A percentile compares a stretch with the other conserved stretches of the same genome.
These are phyloP conservation scores for Podarcis muralis DNA, from an alignment of 2,113 vertebrate species.

Conservation along the genomic window DNA sequence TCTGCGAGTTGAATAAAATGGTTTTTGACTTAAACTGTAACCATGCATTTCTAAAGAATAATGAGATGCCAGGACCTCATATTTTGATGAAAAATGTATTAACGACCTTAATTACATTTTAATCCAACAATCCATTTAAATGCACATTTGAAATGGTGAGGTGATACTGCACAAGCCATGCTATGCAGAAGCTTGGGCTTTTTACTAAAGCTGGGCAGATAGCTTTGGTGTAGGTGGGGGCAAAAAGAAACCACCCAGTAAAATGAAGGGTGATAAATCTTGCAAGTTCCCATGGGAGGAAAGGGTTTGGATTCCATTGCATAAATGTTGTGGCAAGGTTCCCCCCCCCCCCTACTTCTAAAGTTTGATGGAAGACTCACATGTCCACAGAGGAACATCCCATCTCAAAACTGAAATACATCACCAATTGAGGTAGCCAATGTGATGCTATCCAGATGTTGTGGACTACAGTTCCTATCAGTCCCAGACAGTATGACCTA, in stretches of 20 bases:
- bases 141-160: not conserved
- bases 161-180: not conserved
- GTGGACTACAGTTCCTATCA: too few relatives aligned
- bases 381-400: too few relatives aligned
- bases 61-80: not conserved
- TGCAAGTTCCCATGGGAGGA: too few relatives aligned
- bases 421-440: not conserved
- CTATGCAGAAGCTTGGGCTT: not conserved
- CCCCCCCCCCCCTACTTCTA: too few relatives aligned
- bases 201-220: not conserved
- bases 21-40: slow-evolving; percentile 28
- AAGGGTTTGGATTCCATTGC: too few relatives aligned
- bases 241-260: too few relatives aligned
- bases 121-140: slow-evolving; percentile 16
- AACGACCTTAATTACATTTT: slow-evolving; percentile 26
- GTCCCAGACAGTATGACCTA: too few relatives aligned
- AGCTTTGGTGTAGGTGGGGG: not conserved
- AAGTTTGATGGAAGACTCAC: too few relatives aligned
- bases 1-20: slow-evolving; percentile 12
- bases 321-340: too few relatives aligned
- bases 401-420: not conserved
- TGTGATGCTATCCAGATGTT: too few relatives aligned
- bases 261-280: too few relatives aligned
- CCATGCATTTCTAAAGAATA: slow-evolving; percentile 33
- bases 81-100: slow-evolving; percentile 2